A percentile compares a stretch with the other conserved stretches of the same genome.
These are phyloP conservation scores for Drosophila pachea DNA, from an alignment of 1,140 invertebrate species.

Conservation along the genomic window DNA sequence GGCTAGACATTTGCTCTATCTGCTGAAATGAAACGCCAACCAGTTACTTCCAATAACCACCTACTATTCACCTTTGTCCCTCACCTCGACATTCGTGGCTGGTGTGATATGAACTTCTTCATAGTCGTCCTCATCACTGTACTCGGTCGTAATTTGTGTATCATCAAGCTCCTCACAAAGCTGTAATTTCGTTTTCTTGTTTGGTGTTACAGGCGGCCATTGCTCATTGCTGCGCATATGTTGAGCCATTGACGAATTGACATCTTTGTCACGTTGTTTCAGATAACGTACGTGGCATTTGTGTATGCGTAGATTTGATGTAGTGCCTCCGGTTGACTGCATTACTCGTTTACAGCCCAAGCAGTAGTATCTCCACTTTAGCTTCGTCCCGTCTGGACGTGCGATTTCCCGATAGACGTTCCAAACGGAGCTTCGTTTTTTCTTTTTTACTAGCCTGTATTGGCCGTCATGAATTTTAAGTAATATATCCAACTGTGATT, in stretches of 20 bases:
- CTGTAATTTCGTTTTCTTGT: neutral
- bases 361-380: conserved; percentile 49
- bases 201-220: neutral
- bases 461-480: conserved; percentile 46
- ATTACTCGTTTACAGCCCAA: conserved; percentile 60
- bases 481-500: conserved; percentile 38
- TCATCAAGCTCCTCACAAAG: conserved; percentile 29
- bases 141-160: conserved; percentile 2
- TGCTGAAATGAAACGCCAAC: conserved; percentile 7
- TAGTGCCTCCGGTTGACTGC: conserved; percentile 65
- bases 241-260: neutral
- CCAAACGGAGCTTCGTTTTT: conserved; percentile 54
- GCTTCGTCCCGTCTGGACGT: conserved; percentile 45
- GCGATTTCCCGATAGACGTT: conserved; percentile 52
- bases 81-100: neutral
- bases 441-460: conserved; percentile 39
- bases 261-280: conserved; percentile 33
- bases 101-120: conserved; percentile 16
- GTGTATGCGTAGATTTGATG: conserved; percentile 62
- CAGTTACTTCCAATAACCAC: neutral
- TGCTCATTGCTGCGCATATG: neutral
- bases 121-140: conserved; percentile 27
- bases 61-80: neutral
- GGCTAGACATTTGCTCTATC: neutral
- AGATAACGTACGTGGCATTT: conserved; percentile 60